These are phyloP conservation scores for Stictonetta naevosa DNA, from an alignment of 2,113 vertebrate genomes.

Conservation along the genomic window DNA sequence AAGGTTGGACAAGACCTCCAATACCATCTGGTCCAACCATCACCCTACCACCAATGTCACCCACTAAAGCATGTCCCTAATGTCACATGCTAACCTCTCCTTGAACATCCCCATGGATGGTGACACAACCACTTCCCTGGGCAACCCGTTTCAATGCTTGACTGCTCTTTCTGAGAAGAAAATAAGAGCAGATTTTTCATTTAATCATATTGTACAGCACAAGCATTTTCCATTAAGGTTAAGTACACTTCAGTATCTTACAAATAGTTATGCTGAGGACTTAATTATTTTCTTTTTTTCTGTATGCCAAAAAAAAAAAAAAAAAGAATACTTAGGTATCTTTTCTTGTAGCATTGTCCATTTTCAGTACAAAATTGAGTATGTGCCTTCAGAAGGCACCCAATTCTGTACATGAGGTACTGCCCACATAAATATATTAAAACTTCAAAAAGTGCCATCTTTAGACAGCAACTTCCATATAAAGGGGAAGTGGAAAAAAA, in stretches of 20 bases:
- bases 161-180: too few species aligned
- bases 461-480: neutral
- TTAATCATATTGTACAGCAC: neutral
- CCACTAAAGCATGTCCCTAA: too few species aligned
- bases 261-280: neutral
- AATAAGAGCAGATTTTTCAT: neutral
- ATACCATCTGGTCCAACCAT: too few species aligned
- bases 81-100: too few species aligned
- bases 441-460: neutral
- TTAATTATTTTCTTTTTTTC: neutral
- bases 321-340: neutral
- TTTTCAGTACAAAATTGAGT: neutral
- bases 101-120: too few species aligned
- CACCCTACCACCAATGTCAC: too few species aligned
- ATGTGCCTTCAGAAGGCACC: neutral
- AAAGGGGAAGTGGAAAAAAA: neutral
- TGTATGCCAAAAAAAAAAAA: neutral
- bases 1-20: too few species aligned
- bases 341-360: neutral
- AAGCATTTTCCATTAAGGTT: neutral
- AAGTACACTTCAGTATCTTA: neutral
- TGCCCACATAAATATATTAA: neutral
- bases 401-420: neutral
- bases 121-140: too few species aligned
- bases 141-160: too few species aligned